phyloP scores from a whole-genome alignment of 2,888 invertebrate genomes.

The Desoria tigrina region DNA sequence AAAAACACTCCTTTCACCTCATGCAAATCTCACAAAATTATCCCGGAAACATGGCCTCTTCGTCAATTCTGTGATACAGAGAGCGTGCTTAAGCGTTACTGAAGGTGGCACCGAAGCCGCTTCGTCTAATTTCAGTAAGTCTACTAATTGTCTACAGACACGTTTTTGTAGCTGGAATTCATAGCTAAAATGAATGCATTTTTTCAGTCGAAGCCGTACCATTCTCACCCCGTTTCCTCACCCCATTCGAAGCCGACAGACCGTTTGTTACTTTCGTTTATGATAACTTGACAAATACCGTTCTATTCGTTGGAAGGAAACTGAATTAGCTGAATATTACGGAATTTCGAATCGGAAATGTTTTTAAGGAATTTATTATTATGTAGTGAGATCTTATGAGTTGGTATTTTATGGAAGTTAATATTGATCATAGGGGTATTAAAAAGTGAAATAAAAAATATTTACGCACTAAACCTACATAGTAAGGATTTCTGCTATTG shows the following conservation, averaged over 20 bases:
- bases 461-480: no score
- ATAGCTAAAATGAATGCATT: no score
- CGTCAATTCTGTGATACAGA: constrained; percentile 22
- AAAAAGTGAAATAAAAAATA: no score
- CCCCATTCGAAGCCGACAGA: constrained; percentile 36
- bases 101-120: constrained; percentile 30
- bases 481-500: no score
- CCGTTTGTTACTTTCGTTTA: constrained; percentile 38
- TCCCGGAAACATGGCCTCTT: constrained; percentile 25
- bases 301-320: constrained; percentile 34
- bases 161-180: no score
- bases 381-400: no score
- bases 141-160: no score
- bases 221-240: constrained; percentile 20
- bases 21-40: constrained; percentile 27
- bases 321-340: no score
- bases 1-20: constrained; percentile 17
- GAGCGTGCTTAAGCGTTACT: constrained; percentile 23
- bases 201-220: constrained; percentile 40
- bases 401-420: no score
- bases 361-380: no score
- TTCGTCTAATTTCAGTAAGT: constrained; percentile 34
- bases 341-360: no score
- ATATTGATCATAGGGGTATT: no score
- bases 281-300: constrained; percentile 28